A percentile compares a stretch with the other conserved stretches of the same genome.
Conservation (phyloP, 2,113 vertebrate genomes). For the Oxyura jamaicensis region DNA sequence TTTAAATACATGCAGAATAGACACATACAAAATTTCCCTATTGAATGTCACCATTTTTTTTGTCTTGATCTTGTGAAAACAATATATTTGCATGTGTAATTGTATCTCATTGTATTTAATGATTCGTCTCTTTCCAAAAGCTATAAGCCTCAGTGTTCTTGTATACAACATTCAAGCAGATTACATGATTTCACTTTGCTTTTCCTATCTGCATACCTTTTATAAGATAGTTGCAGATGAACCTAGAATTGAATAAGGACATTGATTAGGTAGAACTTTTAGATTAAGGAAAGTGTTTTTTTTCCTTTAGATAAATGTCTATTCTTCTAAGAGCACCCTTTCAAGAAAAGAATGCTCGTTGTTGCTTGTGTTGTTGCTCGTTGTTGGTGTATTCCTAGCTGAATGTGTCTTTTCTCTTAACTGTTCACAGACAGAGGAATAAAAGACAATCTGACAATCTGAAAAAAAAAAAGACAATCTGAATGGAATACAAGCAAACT, state of each 20-base stretch:
- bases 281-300: neutral
- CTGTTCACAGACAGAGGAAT: neutral
- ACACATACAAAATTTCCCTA: neutral
- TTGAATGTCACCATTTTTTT: neutral
- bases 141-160: neutral
- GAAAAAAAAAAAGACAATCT: constrained; percentile 18
- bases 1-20: neutral
- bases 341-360: neutral
- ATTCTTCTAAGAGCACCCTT: neutral
- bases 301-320: neutral
- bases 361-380: neutral
- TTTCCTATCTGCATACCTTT: neutral
- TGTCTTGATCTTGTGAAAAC: neutral
- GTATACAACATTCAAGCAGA: neutral
- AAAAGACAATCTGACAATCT: constrained; percentile 33
- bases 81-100: neutral
- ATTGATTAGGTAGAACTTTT: constrained; percentile 35
- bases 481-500: constrained; percentile 22
- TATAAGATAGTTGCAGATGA: neutral
- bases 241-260: neutral
- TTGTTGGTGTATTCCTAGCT: neutral
- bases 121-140: neutral
- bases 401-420: constrained; percentile 27
- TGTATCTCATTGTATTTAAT: neutral
- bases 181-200: neutral